Percentiles rank a stretch among this genome's conserved stretches.
phyloP scores from a whole-genome alignment of 2,888 invertebrate genomes.

The Lysandra coridon region DNA sequence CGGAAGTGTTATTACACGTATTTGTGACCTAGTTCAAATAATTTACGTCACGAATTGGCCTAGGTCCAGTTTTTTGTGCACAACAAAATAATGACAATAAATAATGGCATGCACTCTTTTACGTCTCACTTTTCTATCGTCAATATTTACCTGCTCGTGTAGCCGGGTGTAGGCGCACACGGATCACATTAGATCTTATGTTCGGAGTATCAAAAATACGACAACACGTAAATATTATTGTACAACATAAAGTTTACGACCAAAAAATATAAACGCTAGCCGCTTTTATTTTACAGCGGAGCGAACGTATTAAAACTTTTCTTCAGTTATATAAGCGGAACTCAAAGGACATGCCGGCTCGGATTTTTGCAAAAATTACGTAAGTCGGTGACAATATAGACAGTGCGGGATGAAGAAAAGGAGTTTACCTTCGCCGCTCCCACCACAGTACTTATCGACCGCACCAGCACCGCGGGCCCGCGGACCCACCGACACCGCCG shows the following conservation, averaged over 20 bases:
- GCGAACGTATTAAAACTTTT: not conserved
- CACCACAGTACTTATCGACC: conserved; percentile 70
- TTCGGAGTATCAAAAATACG: not conserved
- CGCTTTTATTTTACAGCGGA: not conserved
- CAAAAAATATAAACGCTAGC: not conserved
- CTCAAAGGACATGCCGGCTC: not conserved
- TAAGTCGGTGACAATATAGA: not conserved
- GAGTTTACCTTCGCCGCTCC: conserved; percentile 72
- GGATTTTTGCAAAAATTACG: not conserved
- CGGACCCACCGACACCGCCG: conserved; percentile 62
- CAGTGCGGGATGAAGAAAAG: conserved; percentile 35
- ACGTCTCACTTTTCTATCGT: conserved; percentile 24
- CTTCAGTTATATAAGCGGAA: conserved; percentile 11
- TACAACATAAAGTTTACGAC: not conserved
- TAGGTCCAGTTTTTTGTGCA: conserved; percentile 59
- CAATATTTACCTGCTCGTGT: conserved; percentile 21
- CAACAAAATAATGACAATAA: conserved; percentile 41
- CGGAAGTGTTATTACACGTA: conserved; percentile 46
- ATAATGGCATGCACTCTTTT: conserved; percentile 35
- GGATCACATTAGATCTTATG: not conserved
- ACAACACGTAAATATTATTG: conserved; percentile 11
- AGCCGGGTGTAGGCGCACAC: not conserved
- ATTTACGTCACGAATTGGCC: conserved; percentile 65
- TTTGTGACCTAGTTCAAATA: conserved; percentile 68
- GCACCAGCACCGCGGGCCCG: conserved; percentile 67